Percentiles rank a stretch among this genome's conserved stretches.
Conservation (phyloP, 2,888 invertebrate genomes). For the Limnephilus rhombicus region DNA sequence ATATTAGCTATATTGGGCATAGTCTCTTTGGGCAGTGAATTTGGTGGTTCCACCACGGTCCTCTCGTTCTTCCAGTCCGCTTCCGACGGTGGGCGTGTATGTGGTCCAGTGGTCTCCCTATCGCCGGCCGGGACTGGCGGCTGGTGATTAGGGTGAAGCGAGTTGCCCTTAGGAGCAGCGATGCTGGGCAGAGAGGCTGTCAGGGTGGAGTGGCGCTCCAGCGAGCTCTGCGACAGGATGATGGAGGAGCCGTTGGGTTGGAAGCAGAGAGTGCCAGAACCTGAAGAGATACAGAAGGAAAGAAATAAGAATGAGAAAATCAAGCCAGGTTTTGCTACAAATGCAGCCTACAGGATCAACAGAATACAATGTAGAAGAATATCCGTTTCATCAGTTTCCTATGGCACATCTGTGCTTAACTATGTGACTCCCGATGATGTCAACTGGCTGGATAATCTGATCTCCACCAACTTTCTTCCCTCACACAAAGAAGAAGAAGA, state of each 20-base stretch:
- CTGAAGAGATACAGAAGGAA: constrained; percentile 50
- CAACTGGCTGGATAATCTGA: too few species aligned
- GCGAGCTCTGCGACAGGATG: constrained; percentile 63
- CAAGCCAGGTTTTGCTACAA: too few species aligned
- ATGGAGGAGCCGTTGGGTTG: constrained; percentile 64
- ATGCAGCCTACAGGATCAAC: too few species aligned
- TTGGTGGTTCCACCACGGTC: constrained; percentile 16
- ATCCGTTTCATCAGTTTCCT: too few species aligned
- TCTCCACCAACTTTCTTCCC: too few species aligned
- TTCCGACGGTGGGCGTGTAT: not conserved
- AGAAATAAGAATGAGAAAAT: not conserved
- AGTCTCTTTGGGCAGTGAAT: constrained; percentile 51
- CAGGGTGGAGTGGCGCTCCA: constrained; percentile 62
- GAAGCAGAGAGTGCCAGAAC: constrained; percentile 66
- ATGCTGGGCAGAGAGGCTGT: constrained; percentile 56
- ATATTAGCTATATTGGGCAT: constrained; percentile 63
- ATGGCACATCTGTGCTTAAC: too few species aligned
- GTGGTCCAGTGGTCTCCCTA: not conserved
- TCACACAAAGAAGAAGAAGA: too few species aligned
- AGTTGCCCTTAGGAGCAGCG: not conserved
- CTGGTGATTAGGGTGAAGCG: constrained; percentile 9
- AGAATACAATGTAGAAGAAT: too few species aligned
- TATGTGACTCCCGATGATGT: too few species aligned
- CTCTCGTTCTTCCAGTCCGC: constrained; percentile 33
- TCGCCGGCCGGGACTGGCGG: not conserved